A percentile compares a stretch with the other conserved stretches of the same genome.
Evolutionary conservation across 2,797 vertebrate species (phyloP).

Genomic region (Chaetophractus vellerosus): DNA sequence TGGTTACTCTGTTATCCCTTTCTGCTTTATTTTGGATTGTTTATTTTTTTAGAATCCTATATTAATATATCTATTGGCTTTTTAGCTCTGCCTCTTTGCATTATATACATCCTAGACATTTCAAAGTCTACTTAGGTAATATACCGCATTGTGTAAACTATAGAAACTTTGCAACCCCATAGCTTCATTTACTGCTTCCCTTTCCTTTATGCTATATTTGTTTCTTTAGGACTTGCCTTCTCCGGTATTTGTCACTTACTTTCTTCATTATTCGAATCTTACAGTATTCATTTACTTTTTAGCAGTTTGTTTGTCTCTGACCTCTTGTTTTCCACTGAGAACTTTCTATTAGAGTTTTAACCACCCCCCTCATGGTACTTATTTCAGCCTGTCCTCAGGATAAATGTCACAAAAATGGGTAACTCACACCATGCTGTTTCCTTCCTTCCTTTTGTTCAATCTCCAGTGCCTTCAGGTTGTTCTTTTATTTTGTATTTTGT

Average conservation of each 20-base stretch:
- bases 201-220: background rate
- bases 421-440: background rate
- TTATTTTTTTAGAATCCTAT: background rate
- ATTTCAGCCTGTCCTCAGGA: background rate
- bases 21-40: background rate
- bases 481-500: background rate
- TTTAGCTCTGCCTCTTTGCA: background rate
- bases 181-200: background rate
- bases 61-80: background rate
- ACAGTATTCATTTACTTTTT: background rate
- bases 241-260: background rate
- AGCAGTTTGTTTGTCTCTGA: background rate
- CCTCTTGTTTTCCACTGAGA: background rate
- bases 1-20: background rate
- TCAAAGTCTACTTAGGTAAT: background rate
- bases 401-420: background rate
- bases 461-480: background rate
- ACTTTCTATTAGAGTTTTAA: background rate
- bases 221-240: background rate
- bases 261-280: background rate
- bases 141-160: background rate
- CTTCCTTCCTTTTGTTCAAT: background rate
- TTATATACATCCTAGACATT: background rate
- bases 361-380: background rate
- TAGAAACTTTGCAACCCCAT: background rate